phyloP scores from a whole-genome alignment of 2,888 invertebrate species.

The Ochropleura plecta region DNA sequence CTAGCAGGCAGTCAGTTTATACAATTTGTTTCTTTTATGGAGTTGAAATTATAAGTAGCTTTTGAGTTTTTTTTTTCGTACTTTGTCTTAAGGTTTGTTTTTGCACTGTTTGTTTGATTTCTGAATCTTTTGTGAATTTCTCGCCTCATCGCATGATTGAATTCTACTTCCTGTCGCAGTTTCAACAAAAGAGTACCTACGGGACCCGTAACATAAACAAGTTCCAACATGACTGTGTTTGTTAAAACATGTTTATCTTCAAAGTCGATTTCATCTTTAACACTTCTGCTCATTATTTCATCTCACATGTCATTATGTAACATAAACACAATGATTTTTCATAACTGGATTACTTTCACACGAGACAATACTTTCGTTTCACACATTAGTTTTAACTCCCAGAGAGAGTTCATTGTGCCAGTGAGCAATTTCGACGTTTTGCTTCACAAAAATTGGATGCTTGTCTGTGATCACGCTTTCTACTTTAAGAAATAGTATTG shows the following conservation, averaged over 20 bases:
- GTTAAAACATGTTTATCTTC: constrained; percentile 49
- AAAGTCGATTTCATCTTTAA: constrained; percentile 19
- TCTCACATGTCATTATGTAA: constrained; percentile 55
- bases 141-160: constrained; percentile 9
- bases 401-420: constrained; percentile 64
- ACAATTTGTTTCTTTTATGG: constrained; percentile 25
- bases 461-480: constrained; percentile 71
- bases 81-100: not conserved
- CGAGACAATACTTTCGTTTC: constrained; percentile 76
- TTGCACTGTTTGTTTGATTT: constrained; percentile 7
- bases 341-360: constrained; percentile 73
- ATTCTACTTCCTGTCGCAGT: constrained; percentile 36
- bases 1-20: constrained; percentile 68
- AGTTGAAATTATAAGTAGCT: constrained; percentile 3
- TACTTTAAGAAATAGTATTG: constrained; percentile 55
- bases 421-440: constrained; percentile 67
- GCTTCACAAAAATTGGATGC: constrained; percentile 54
- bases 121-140: constrained; percentile 11
- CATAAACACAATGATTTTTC: constrained; percentile 47
- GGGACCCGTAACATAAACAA: constrained; percentile 70
- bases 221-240: constrained; percentile 72
- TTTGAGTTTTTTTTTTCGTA: not conserved
- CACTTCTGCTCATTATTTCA: constrained; percentile 25
- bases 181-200: constrained; percentile 30
- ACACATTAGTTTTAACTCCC: constrained; percentile 72